Conservation (phyloP, 2,888 invertebrate species). For the Napeogenes sylphis region DNA sequence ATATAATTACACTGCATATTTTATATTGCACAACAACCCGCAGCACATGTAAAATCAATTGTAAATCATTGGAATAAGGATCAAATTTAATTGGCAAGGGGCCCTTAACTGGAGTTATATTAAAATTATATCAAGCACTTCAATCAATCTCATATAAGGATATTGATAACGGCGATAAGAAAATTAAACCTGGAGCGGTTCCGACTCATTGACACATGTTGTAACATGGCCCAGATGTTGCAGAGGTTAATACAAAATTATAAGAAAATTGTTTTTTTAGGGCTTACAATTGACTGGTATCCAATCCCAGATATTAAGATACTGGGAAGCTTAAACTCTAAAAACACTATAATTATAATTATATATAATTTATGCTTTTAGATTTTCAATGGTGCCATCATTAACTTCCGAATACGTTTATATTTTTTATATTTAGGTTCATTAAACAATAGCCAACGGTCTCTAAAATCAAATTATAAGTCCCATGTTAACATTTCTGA, state of each 20-base stretch:
- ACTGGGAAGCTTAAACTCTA: too few species aligned
- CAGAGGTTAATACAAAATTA: too few species aligned
- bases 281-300: too few species aligned
- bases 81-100: slow-evolving; percentile 3
- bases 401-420: too few species aligned
- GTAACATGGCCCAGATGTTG: not conserved
- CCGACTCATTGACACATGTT: not conserved
- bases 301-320: too few species aligned
- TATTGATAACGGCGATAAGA: slow-evolving; percentile 21
- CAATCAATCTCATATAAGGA: slow-evolving; percentile 32
- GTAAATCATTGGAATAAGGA: slow-evolving; percentile 7
- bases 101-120: slow-evolving; percentile 16
- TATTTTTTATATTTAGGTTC: too few species aligned
- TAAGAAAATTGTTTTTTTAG: too few species aligned
- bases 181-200: slow-evolving; percentile 7
- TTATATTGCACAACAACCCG: slow-evolving; percentile 43
- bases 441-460: too few species aligned
- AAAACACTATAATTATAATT: too few species aligned
- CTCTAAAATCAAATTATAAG: not conserved
- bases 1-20: slow-evolving; percentile 74
- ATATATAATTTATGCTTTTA: too few species aligned
- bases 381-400: too few species aligned
- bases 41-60: slow-evolving; percentile 1
- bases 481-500: too few species aligned
- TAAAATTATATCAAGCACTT: slow-evolving; percentile 30